Evolutionary conservation across 2,888 invertebrate genomes (phyloP).

Genomic region (Standfussiana lucernea): DNA sequence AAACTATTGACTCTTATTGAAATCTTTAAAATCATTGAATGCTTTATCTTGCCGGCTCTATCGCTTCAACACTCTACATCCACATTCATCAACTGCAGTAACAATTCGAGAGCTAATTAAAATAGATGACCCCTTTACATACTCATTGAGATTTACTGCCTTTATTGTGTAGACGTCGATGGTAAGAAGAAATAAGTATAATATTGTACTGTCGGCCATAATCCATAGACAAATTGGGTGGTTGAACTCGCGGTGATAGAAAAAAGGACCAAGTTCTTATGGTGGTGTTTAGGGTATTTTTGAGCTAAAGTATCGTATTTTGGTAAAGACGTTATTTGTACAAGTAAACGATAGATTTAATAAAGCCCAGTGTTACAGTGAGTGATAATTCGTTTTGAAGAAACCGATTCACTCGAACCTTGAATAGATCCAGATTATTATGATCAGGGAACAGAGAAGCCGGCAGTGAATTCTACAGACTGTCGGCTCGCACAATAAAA

Average conservation of each 20-base stretch:
- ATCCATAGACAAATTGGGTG: conserved; percentile 33
- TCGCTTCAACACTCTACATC: conserved; percentile 34
- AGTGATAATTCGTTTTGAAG: background rate
- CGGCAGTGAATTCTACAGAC: too few species aligned
- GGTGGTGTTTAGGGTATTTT: background rate
- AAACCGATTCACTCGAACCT: too few species aligned
- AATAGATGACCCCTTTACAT: conserved; percentile 88
- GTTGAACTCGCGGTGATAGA: conserved; percentile 13
- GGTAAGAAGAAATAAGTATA: conserved; percentile 42
- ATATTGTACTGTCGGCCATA: conserved; percentile 45
- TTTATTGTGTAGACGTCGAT: conserved; percentile 40
- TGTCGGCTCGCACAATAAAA: too few species aligned
- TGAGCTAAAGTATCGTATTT: background rate
- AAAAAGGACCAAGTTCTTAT: background rate
- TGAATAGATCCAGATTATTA: too few species aligned
- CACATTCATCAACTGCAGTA: conserved; percentile 65
- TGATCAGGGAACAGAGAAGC: too few species aligned
- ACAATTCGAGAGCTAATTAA: conserved; percentile 85
- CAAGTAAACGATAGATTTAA: background rate
- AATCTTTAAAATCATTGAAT: background rate
- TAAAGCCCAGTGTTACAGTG: background rate
- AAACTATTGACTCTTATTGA: background rate
- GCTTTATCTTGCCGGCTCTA: conserved; percentile 25
- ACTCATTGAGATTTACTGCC: conserved; percentile 83
- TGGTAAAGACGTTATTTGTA: conserved; percentile 5